Evolutionary conservation across 2,113 vertebrate species (phyloP), one percentile per base, ranked within the genome.

Genomic region (Malaclemys terrapin): DNA sequence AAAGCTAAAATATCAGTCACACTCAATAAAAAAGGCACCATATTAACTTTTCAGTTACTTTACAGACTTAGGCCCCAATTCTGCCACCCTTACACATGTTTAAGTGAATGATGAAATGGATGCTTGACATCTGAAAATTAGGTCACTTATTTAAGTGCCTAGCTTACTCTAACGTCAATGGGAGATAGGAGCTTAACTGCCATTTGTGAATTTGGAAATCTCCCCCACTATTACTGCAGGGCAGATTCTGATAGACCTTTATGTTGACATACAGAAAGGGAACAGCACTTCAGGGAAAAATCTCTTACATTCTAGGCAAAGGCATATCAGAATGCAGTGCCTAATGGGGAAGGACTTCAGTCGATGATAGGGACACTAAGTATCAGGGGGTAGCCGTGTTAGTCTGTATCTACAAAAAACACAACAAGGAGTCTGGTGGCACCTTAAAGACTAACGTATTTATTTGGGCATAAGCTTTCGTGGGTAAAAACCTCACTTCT

Each of bases 161-260:
- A 6, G 11, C 4, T 47, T 78, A 45, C 72, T 24, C 72, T 27
- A 76, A 45, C 10, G 1, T 45, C 12, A 22, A 24, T 14, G n/a
- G 38, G 72, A n/a, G 72, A 27, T 42, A 47, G 24, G 11, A 45
- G 42, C 6, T 27, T 45, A 47, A 25, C 75, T 78, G 42, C 42
- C 42, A 76, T 45, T 25, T 42, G 38, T 78, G 42, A 45, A 24
- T 94, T 80, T 80, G 53, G 90, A 62, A 91, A 54, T 42, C 31
- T 35, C 83, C 54, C 82, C 75, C 89, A 47, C 88, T 69, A 90
- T 84, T 79, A 84, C 31, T 27, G 57, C 59, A 54, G 76, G 88
- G 69, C 80, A 84, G 89, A 83, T 80, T 27, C 88, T 91, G 89
- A 54, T 88, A 94, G 81, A 16, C 38, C 56, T 80, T 86, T 78